Evolutionary conservation across 2,113 vertebrate species (phyloP).

Genomic region (Panthera tigris): DNA sequence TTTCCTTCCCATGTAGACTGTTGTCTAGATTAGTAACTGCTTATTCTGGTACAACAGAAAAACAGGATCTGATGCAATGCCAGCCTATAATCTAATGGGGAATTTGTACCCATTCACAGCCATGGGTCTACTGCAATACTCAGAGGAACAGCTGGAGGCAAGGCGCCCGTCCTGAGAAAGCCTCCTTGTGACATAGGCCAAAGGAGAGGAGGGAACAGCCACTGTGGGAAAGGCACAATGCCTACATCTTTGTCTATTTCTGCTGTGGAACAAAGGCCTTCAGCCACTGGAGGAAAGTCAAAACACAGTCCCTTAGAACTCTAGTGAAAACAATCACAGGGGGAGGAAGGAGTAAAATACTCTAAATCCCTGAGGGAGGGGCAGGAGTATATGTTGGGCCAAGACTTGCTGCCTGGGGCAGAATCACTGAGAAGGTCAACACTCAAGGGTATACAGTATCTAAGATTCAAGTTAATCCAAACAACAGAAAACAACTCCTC

Average conservation of each 20-base stretch:
- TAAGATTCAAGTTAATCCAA: background rate
- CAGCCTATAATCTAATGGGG: background rate
- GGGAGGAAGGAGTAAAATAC: background rate
- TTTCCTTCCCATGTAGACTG: too few species aligned
- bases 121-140: background rate
- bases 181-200: background rate
- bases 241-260: too few species aligned
- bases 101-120: background rate
- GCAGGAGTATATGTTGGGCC: background rate
- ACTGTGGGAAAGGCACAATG: background rate
- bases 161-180: background rate
- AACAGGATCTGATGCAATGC: background rate
- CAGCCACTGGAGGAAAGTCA: background rate
- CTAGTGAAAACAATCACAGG: background rate
- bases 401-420: background rate
- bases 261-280: background rate
- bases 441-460: background rate
- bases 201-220: too few species aligned
- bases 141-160: accelerated
- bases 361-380: background rate
- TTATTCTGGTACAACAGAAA: background rate
- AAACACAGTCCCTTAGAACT: background rate
- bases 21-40: background rate
- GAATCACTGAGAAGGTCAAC: background rate
- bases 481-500: background rate